Evolutionary conservation across 92 coral and sea anemone species (phyloP), one percentile per base, ranked within the genome.

Genomic region (Actinostola sp.): DNA sequence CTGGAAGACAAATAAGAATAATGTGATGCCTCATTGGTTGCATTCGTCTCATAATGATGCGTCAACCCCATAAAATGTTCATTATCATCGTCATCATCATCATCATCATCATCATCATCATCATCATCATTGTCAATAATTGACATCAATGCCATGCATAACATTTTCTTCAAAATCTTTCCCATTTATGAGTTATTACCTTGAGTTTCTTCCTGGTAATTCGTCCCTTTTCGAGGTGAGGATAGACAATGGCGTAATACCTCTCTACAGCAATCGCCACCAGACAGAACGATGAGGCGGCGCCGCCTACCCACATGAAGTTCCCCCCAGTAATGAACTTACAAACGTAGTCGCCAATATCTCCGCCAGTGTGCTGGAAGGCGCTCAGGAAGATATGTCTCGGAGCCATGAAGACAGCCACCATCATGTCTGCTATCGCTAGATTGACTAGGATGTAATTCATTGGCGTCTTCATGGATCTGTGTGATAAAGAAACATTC

Each of bases 391-490:
- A 31, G 31, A 82, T 20, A 2, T 68, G 61, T 15, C 76, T 35
- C 0, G 82, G 82, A 2, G 65, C 53, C 13, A 75, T 45, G 30
- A 75, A 82, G n/a, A 82, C 13, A 0, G 71, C 81, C 0, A 82
- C 81, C 59, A 82, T 35, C 30, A 60, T 69, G 44, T 82, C 87
- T 1, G 82, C 76, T n/a, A 82, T 24, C 15, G 87, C 87, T 29
- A 82, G 43, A 44, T 82, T 82, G 36, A 69, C 52, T 39, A 82
- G n/a, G n/a, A n/a, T n/a, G n/a, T n/a, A n/a, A n/a, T n/a, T n/a
- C n/a, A n/a, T n/a, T n/a, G n/a, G n/a, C n/a, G n/a, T n/a, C n/a
- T n/a, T n/a, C n/a, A n/a, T n/a, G n/a, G n/a, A n/a, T n/a, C n/a
- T n/a, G n/a, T n/a, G n/a, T n/a, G n/a, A n/a, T n/a, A n/a, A n/a